Evolutionary conservation across 2,888 invertebrate genomes (phyloP).

Genomic region (Tenthredo amoena): DNA sequence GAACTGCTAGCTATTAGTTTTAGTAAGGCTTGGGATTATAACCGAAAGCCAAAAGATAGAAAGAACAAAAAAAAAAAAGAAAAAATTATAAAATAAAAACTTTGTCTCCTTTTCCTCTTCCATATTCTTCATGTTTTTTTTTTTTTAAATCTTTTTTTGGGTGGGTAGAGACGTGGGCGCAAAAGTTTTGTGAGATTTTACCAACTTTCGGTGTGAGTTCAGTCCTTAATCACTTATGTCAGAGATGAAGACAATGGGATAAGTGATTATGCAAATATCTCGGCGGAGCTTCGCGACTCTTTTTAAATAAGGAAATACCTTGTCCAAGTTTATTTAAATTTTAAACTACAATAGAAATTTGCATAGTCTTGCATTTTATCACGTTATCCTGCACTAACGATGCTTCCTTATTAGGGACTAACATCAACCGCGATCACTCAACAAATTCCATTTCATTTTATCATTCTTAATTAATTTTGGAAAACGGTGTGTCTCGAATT

Average conservation of each 20-base stretch:
- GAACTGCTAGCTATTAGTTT: not conserved
- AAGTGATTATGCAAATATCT: constrained; percentile 45
- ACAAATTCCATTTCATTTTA: not conserved
- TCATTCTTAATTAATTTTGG: not conserved
- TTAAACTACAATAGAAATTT: constrained; percentile 35
- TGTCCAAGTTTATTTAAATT: constrained; percentile 9
- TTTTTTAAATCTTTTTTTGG: not conserved
- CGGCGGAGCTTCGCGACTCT: not conserved
- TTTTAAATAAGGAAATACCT: constrained; percentile 43
- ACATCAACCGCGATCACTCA: not conserved
- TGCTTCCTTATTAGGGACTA: not conserved
- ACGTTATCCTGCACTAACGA: constrained; percentile 17
- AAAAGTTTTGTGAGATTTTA: not conserved
- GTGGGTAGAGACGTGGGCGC: not conserved
- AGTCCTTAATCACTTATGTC: not conserved
- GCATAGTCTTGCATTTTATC: constrained; percentile 3
- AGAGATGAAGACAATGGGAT: constrained; percentile 32
- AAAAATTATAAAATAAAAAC: not conserved
- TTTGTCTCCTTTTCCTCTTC: not conserved
- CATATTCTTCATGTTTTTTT: not conserved
- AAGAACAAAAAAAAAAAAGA: not conserved
- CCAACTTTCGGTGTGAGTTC: not conserved
- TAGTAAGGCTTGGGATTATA: not conserved
- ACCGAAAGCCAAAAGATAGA: not conserved
- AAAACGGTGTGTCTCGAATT: not conserved